These are phyloP conservation scores for Deilephila porcellus DNA, from an alignment of 2,888 invertebrate genomes.

Conservation along the genomic window DNA sequence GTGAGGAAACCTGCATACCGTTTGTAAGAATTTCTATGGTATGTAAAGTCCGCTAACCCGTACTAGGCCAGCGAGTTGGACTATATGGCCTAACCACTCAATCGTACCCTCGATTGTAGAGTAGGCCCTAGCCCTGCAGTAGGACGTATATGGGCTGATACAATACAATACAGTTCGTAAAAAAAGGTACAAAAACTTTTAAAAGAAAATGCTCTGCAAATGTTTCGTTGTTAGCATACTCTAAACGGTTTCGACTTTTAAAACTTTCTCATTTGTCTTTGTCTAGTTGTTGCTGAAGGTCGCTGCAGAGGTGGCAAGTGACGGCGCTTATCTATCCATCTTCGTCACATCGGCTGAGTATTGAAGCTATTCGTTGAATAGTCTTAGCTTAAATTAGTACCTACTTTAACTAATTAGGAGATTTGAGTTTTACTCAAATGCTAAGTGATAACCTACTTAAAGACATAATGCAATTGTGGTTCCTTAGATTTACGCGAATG, in stretches of 20 bases:
- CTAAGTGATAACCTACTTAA: neutral
- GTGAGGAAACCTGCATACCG: too few relatives aligned
- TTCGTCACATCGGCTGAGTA: slow-evolving; percentile 36
- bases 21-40: too few relatives aligned
- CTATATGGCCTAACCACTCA: too few relatives aligned
- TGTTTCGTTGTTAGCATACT: slow-evolving; percentile 7
- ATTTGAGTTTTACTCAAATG: neutral
- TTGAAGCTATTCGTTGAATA: slow-evolving; percentile 27
- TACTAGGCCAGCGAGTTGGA: too few relatives aligned
- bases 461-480: too few relatives aligned
- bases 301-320: slow-evolving; percentile 16
- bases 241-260: slow-evolving; percentile 8
- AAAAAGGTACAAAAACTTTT: neutral
- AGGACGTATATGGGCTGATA: too few relatives aligned
- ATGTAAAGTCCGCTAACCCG: too few relatives aligned
- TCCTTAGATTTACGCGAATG: too few relatives aligned
- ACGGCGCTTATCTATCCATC: slow-evolving; percentile 35
- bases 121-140: too few relatives aligned
- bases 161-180: neutral
- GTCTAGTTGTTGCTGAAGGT: slow-evolving; percentile 26
- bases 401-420: slow-evolving; percentile 1
- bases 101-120: too few relatives aligned
- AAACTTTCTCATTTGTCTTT: slow-evolving; percentile 25
- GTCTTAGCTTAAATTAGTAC: neutral
- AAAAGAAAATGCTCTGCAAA: neutral